A percentile compares a stretch with the other conserved stretches of the same genome.
phyloP scores from a whole-genome alignment of 1,140 invertebrate species.

The Habropoda laboriosa region DNA sequence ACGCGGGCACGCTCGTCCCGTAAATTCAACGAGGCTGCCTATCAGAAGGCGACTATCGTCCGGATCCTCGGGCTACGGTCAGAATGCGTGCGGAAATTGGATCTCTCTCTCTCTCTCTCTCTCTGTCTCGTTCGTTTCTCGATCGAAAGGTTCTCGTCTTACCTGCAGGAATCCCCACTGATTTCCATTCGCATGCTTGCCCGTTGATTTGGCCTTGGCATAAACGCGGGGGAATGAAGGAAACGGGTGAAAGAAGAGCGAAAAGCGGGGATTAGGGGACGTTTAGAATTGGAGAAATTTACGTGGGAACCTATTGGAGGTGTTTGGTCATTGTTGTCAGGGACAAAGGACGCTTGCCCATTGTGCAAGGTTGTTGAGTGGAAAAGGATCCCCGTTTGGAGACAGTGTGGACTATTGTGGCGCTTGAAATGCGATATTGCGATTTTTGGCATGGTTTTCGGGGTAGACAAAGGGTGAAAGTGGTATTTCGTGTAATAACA shows the following conservation, averaged over 20 bases:
- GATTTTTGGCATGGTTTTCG: background rate
- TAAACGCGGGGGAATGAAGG: background rate
- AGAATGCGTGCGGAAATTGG: conserved; percentile 38
- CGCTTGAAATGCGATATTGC: background rate
- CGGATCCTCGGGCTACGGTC: background rate
- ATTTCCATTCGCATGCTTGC: background rate
- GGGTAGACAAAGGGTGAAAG: too few relatives aligned
- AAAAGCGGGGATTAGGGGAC: background rate
- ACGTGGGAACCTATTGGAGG: background rate
- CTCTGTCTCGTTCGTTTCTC: too few relatives aligned
- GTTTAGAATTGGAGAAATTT: background rate
- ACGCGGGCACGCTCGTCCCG: background rate
- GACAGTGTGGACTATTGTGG: background rate
- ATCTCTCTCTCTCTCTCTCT: conserved; percentile 20
- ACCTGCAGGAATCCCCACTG: conserved; percentile 13
- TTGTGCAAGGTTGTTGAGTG: background rate
- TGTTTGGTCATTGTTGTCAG: background rate
- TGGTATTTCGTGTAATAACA: too few relatives aligned
- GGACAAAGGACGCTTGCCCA: background rate
- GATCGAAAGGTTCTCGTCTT: conserved; percentile 7
- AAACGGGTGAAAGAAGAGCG: background rate
- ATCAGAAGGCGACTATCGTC: background rate
- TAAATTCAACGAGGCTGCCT: conserved; percentile 30
- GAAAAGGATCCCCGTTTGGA: background rate
- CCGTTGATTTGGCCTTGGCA: background rate